Evolutionary conservation across 2,888 invertebrate species (phyloP).

Genomic region (Halictus ligatus): DNA sequence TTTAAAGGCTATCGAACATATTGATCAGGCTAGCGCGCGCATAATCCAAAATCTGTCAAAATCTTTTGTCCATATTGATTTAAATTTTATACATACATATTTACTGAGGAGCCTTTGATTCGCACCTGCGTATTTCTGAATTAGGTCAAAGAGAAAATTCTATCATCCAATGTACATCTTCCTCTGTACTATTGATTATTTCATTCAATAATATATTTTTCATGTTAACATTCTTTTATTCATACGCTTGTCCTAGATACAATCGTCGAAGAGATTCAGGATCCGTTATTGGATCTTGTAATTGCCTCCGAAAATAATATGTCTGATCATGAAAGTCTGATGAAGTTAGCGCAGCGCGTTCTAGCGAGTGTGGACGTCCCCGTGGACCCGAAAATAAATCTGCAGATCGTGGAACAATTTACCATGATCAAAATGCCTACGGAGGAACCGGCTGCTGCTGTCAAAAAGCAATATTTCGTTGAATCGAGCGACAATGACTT

Average conservation of each 20-base stretch:
- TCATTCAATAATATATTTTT: neutral
- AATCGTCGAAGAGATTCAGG: slow-evolving; percentile 53
- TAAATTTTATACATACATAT: too few relatives aligned
- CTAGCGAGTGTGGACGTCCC: slow-evolving; percentile 72
- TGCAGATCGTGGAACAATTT: slow-evolving; percentile 77
- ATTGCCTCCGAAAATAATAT: slow-evolving; percentile 80
- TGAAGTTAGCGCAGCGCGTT: slow-evolving; percentile 79
- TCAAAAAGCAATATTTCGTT: slow-evolving; percentile 76
- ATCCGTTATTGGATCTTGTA: slow-evolving; percentile 81
- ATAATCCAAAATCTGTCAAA: too few relatives aligned
- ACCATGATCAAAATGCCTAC: slow-evolving; percentile 63
- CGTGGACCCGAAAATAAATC: slow-evolving; percentile 68
- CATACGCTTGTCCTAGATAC: slow-evolving; percentile 26
- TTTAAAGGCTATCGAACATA: too few relatives aligned
- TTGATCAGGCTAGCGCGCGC: too few relatives aligned
- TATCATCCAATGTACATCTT: too few relatives aligned
- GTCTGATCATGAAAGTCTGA: slow-evolving; percentile 76
- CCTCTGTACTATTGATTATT: too few relatives aligned
- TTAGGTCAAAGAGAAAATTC: neutral
- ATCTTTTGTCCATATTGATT: too few relatives aligned
- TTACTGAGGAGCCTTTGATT: neutral
- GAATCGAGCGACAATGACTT: slow-evolving; percentile 82
- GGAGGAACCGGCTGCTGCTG: slow-evolving; percentile 50
- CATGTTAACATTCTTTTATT: neutral
- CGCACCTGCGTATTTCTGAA: neutral